Percentiles rank a stretch among this genome's conserved stretches.
phyloP scores from a whole-genome alignment of 2,888 invertebrate genomes.

The Papilio protenor region DNA sequence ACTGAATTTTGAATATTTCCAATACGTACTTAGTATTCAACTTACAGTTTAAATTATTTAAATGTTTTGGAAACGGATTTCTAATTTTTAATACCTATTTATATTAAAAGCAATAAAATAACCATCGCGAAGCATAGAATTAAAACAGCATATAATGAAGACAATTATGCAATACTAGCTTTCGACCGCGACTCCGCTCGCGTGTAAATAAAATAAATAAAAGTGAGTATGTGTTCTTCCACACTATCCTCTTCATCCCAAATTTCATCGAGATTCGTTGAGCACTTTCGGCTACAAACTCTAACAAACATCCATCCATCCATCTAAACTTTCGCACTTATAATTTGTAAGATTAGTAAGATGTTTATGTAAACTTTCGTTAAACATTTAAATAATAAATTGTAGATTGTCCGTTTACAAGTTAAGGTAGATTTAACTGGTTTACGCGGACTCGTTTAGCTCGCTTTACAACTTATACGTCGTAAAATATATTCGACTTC shows the following conservation, averaged over 20 bases:
- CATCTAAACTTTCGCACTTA: no score
- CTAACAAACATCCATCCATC: no score
- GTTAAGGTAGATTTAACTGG: conserved; percentile 17
- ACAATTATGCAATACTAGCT: not conserved
- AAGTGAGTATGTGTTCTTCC: no score
- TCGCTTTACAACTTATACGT: conserved; percentile 25
- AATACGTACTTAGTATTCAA: not conserved
- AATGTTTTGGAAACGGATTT: not conserved
- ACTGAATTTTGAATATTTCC: conserved; percentile 2
- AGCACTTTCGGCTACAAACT: no score
- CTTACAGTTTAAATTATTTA: not conserved
- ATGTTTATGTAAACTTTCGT: not conserved
- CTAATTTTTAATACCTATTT: not conserved
- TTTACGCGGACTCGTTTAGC: conserved; percentile 19
- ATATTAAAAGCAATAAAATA: not conserved
- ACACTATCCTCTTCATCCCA: no score
- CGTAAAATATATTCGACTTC: conserved; percentile 21
- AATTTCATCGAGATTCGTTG: no score
- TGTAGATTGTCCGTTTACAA: conserved; percentile 6
- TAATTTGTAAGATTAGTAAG: no score
- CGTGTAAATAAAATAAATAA: no score
- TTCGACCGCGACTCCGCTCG: no score
- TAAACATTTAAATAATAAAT: not conserved
- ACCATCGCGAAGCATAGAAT: not conserved
- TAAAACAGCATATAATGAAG: not conserved